Conservation (phyloP, 2,888 invertebrate genomes). For the Harpalus rubripes region DNA sequence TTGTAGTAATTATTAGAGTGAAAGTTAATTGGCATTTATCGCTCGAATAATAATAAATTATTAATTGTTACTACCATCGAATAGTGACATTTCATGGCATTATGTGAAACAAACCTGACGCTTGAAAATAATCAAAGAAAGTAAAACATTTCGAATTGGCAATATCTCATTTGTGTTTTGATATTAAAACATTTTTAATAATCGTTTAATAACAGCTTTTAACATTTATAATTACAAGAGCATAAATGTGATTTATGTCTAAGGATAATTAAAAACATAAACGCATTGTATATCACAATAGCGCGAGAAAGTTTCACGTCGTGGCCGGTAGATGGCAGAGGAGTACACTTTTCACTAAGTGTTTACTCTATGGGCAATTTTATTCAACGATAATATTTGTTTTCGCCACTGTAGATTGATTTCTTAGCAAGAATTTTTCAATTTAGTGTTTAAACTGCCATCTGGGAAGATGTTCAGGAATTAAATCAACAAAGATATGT, state of each 20-base stretch:
- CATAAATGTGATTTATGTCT: slow-evolving; percentile 61
- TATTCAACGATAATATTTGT: slow-evolving; percentile 46
- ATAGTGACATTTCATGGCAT: slow-evolving; percentile 51
- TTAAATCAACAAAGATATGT: slow-evolving; percentile 24
- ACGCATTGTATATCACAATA: slow-evolving; percentile 31
- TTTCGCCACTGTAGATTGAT: slow-evolving; percentile 36
- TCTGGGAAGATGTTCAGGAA: slow-evolving; percentile 28
- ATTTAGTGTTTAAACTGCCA: slow-evolving; percentile 13
- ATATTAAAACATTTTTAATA: slow-evolving; percentile 58
- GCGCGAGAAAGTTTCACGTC: slow-evolving; percentile 16
- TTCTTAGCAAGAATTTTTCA: slow-evolving; percentile 34
- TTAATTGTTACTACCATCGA: slow-evolving; percentile 41
- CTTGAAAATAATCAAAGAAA: slow-evolving; percentile 26
- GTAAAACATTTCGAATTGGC: slow-evolving; percentile 44
- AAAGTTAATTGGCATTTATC: slow-evolving; percentile 33
- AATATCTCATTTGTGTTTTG: slow-evolving; percentile 45
- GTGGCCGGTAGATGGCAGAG: slow-evolving; percentile 35
- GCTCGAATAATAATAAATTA: slow-evolving; percentile 44
- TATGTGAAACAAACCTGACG: slow-evolving; percentile 28
- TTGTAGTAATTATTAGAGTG: slow-evolving; percentile 36
- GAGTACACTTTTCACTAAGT: slow-evolving; percentile 18
- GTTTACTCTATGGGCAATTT: slow-evolving; percentile 20
- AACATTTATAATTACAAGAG: slow-evolving; percentile 59
- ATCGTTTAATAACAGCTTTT: slow-evolving; percentile 59
- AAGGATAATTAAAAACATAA: slow-evolving; percentile 60